Evolutionary conservation across 2,797 vertebrate species (phyloP).

Genomic region (Platyrinchus mystaceus): DNA sequence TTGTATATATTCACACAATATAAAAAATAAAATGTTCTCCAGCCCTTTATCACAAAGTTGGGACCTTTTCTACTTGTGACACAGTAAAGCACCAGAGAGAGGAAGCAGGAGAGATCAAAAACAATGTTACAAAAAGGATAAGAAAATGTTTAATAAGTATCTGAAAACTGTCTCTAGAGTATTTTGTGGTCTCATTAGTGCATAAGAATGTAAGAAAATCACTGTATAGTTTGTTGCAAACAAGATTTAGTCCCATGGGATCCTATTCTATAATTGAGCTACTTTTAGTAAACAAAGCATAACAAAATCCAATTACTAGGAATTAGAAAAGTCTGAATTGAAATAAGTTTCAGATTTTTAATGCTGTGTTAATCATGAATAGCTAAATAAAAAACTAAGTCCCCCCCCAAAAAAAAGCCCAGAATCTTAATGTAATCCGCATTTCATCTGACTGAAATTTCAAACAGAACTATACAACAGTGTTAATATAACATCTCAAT

Average conservation of each 20-base stretch:
- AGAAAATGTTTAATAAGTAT: not conserved
- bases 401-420: not conserved
- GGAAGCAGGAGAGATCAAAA: not conserved
- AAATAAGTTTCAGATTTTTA: not conserved
- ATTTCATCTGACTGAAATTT: not conserved
- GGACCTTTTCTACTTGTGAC: not conserved
- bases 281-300: not conserved
- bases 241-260: not conserved
- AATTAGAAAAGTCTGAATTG: not conserved
- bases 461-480: not conserved
- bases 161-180: not conserved
- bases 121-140: not conserved
- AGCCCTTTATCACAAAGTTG: not conserved
- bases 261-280: not conserved
- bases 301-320: not conserved
- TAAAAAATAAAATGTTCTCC: not conserved
- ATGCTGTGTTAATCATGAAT: not conserved
- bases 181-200: not conserved
- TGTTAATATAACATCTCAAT: not conserved
- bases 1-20: not conserved
- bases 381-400: not conserved
- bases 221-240: not conserved
- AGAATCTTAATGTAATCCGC: not conserved
- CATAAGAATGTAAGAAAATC: not conserved
- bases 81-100: not conserved